These are phyloP conservation scores for Lacerta viridis DNA, from an alignment of 2,797 vertebrate species.

Conservation along the genomic window DNA sequence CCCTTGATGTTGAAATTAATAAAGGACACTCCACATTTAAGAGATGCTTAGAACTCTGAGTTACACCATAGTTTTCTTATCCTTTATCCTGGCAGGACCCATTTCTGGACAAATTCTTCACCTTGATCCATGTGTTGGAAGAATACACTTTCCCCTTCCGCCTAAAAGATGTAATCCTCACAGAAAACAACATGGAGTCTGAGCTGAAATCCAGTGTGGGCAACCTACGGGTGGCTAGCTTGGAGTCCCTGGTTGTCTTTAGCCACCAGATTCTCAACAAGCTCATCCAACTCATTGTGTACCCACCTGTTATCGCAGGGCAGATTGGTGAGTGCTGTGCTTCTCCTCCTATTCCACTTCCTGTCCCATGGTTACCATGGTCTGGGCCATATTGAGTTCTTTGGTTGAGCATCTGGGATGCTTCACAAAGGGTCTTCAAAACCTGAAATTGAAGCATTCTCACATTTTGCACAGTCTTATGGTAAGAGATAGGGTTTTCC, in stretches of 20 bases:
- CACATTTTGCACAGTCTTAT: neutral
- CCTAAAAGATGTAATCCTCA: constrained; percentile 91
- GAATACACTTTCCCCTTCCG: constrained; percentile 92
- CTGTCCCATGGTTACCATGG: neutral
- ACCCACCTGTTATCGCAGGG: constrained; percentile 88
- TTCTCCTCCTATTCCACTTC: neutral
- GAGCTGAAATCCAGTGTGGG: constrained; percentile 91
- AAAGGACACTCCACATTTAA: neutral
- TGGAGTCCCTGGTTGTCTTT: constrained; percentile 90
- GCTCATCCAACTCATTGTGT: constrained; percentile 89
- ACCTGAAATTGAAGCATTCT: neutral
- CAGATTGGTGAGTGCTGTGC: constrained; percentile 85
- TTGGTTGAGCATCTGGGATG: neutral
- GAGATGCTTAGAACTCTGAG: neutral
- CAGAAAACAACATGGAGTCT: constrained; percentile 88
- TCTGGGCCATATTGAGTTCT: neutral
- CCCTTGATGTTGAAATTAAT: neutral
- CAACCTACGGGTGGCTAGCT: constrained; percentile 84
- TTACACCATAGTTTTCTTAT: neutral
- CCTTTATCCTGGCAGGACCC: constrained; percentile 82
- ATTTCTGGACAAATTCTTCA: constrained; percentile 93
- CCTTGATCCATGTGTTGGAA: constrained; percentile 90
- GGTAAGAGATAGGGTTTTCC: neutral
- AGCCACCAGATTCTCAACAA: constrained; percentile 93
- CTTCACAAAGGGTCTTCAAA: neutral